A percentile compares a stretch with the other conserved stretches of the same genome.
phyloP scores from a whole-genome alignment of 2,888 invertebrate genomes.

The Spicauda simplicius region DNA sequence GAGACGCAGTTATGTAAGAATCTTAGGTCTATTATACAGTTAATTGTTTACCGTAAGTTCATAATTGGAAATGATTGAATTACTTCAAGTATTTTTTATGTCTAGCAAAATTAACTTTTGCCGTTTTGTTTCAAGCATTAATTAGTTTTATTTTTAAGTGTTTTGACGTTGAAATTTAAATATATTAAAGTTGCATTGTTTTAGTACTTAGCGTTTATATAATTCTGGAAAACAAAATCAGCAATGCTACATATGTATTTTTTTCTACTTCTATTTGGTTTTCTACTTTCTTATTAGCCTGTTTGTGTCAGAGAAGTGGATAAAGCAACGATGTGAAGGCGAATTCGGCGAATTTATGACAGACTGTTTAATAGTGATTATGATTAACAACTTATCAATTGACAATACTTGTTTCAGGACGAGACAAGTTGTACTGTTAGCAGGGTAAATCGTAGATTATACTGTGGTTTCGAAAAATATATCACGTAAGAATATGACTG shows the following conservation, averaged over 20 bases:
- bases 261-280: neutral
- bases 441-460: slow-evolving; percentile 48
- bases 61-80: neutral
- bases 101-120: too few relatives aligned
- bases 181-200: too few relatives aligned
- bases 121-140: neutral
- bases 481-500: slow-evolving; percentile 10
- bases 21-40: neutral
- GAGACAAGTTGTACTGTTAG: slow-evolving; percentile 47
- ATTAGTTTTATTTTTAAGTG: neutral
- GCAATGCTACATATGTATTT: neutral
- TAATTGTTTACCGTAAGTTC: neutral
- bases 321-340: neutral
- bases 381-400: slow-evolving; percentile 41
- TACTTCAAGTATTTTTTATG: neutral
- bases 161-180: too few relatives aligned
- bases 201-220: neutral
- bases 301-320: neutral
- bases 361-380: slow-evolving; percentile 37
- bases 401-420: slow-evolving; percentile 47
- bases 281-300: neutral
- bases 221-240: neutral
- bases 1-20: neutral
- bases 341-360: slow-evolving; percentile 44
- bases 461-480: slow-evolving; percentile 14